These are phyloP conservation scores for Tenthredo scrophulariae DNA, from an alignment of 2,888 invertebrate genomes.

Conservation along the genomic window DNA sequence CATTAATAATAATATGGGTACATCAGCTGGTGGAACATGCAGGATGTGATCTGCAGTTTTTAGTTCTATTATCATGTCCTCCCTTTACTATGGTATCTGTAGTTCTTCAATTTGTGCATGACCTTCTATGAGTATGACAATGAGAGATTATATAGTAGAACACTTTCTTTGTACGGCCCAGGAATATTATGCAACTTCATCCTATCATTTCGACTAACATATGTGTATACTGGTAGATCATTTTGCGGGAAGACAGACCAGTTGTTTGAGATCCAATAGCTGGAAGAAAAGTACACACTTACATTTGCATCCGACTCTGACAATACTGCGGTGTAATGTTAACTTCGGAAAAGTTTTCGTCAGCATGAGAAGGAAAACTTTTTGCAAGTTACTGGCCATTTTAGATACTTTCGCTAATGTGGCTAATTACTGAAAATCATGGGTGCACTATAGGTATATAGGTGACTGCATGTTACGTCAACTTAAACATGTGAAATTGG, in stretches of 20 bases:
- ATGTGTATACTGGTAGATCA: not conserved
- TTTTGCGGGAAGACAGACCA: constrained; percentile 58
- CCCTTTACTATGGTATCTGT: no score
- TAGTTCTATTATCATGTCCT: no score
- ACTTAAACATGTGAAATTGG: not conserved
- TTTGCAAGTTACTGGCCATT: not conserved
- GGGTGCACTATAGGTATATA: not conserved
- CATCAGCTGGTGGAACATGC: not conserved
- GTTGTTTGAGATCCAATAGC: constrained; percentile 65
- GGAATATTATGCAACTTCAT: not conserved
- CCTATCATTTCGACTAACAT: not conserved
- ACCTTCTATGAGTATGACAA: constrained; percentile 2
- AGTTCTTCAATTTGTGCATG: no score
- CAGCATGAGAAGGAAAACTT: not conserved
- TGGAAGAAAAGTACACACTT: constrained; percentile 47
- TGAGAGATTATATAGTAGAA: constrained; percentile 2
- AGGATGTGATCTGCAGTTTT: not conserved
- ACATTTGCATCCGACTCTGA: not conserved
- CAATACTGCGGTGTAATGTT: not conserved
- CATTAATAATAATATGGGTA: not conserved
- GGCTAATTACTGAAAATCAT: not conserved
- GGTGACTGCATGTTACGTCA: not conserved
- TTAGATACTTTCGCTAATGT: not conserved
- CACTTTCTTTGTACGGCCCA: constrained; percentile 17
- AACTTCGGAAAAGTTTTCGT: not conserved